Conservation (phyloP, 2,888 invertebrate genomes). For the Tiliacea citrago region DNA sequence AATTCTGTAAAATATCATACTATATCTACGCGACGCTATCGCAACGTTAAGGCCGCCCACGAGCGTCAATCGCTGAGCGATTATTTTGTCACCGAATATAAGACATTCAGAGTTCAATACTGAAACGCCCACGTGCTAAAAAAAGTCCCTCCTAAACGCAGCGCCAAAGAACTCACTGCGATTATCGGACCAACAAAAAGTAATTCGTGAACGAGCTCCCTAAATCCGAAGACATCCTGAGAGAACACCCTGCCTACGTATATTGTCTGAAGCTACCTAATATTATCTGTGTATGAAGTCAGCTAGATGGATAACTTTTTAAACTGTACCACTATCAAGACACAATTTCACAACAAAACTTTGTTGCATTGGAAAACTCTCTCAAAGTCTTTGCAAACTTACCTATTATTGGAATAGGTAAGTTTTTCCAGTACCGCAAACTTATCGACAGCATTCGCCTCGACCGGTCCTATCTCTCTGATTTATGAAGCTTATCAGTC, state of each 20-base stretch:
- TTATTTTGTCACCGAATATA: no score
- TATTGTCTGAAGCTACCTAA: not conserved
- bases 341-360: constrained; percentile 8
- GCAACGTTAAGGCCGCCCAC: no score
- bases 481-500: constrained; percentile 85
- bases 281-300: not conserved
- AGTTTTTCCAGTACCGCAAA: constrained; percentile 52
- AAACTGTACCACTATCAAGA: constrained; percentile 10
- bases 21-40: not conserved
- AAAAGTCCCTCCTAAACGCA: no score
- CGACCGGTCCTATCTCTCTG: constrained; percentile 80
- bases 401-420: constrained; percentile 9
- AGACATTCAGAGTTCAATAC: no score
- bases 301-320: constrained; percentile 6
- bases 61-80: no score
- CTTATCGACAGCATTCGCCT: constrained; percentile 62
- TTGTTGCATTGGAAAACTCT: constrained; percentile 15
- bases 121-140: no score
- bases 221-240: not conserved
- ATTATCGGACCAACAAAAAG: no score
- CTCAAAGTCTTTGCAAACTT: constrained; percentile 3
- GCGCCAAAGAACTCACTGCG: no score
- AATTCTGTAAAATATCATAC: not conserved
- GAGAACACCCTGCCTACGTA: not conserved
- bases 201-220: no score